A percentile compares a stretch with the other conserved stretches of the same genome.
Evolutionary conservation across 2,888 invertebrate species (phyloP).

Genomic region (Hypercompe scribonia): DNA sequence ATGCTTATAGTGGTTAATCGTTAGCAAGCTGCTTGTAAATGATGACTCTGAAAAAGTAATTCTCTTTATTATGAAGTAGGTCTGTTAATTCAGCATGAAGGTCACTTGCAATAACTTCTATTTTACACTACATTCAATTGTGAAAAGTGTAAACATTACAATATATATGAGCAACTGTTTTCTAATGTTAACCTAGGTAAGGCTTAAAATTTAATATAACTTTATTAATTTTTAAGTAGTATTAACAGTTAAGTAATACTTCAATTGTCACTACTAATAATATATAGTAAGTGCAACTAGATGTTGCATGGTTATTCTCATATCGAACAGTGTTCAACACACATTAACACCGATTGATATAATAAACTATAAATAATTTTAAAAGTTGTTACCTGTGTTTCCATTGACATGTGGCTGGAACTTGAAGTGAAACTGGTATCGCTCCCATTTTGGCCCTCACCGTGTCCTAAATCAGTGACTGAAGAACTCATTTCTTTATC

Average conservation of each 20-base stretch:
- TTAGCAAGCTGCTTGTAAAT: not conserved
- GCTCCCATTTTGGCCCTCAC: constrained; percentile 71
- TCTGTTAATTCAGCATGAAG: constrained; percentile 7
- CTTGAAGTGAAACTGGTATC: constrained; percentile 66
- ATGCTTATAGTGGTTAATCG: too few species aligned
- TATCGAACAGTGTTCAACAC: not conserved
- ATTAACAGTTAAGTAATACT: not conserved
- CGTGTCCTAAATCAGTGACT: constrained; percentile 61
- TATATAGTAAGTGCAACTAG: not conserved
- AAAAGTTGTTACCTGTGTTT: constrained; percentile 59
- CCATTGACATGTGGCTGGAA: constrained; percentile 57
- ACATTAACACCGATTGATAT: too few species aligned
- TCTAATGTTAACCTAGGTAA: not conserved
- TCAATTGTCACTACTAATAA: not conserved
- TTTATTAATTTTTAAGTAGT: not conserved
- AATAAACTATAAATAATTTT: not conserved
- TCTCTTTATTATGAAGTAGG: not conserved
- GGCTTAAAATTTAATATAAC: not conserved
- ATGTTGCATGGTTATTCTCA: not conserved
- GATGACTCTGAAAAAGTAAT: not conserved
- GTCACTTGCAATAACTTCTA: constrained; percentile 10
- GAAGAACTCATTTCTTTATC: constrained; percentile 77
- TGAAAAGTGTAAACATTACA: not conserved
- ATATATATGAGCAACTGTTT: not conserved
- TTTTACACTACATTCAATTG: constrained; percentile 1